Conservation (phyloP, 1,140 invertebrate species). For the Drosophila bocki region DNA sequence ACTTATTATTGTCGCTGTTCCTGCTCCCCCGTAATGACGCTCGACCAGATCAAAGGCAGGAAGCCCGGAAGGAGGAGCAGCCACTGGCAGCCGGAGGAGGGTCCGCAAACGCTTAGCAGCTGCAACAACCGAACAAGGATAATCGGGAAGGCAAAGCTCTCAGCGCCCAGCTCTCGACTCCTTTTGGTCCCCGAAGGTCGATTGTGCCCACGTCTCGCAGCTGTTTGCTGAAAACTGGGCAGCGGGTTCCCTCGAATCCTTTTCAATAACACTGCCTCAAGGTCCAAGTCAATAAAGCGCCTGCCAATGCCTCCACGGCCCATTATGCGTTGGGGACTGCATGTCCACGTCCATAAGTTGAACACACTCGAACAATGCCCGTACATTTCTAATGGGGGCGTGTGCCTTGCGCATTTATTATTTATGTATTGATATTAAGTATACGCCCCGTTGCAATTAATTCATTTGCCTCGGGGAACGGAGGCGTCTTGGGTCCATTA, state of each 20-base stretch:
- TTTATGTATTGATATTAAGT: slow-evolving; percentile 78
- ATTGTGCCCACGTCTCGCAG: slow-evolving; percentile 54
- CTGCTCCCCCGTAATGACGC: slow-evolving; percentile 57
- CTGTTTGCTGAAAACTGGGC: slow-evolving; percentile 55
- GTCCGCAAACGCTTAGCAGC: slow-evolving; percentile 44
- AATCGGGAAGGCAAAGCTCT: slow-evolving; percentile 50
- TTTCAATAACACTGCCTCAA: slow-evolving; percentile 65
- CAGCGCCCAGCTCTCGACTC: slow-evolving; percentile 20
- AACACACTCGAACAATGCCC: slow-evolving; percentile 9
- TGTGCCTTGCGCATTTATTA: slow-evolving; percentile 60
- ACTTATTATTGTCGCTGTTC: slow-evolving; percentile 61
- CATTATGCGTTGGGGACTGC: slow-evolving; percentile 55
- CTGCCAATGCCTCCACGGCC: slow-evolving; percentile 31
- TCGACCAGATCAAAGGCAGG: slow-evolving; percentile 69
- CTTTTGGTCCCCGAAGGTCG: slow-evolving; percentile 63
- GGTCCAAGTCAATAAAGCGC: slow-evolving; percentile 67
- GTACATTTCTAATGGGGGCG: slow-evolving; percentile 43
- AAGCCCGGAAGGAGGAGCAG: slow-evolving; percentile 18
- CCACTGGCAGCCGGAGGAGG: background rate
- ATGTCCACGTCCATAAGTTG: slow-evolving; percentile 43
- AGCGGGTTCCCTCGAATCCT: slow-evolving; percentile 53
- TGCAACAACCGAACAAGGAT: slow-evolving; percentile 52
- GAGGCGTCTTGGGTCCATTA: slow-evolving; percentile 41
- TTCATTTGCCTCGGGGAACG: slow-evolving; percentile 64
- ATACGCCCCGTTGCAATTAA: slow-evolving; percentile 72